Conservation (phyloP, 2,797 vertebrate species). For the Thunnus albacares region DNA sequence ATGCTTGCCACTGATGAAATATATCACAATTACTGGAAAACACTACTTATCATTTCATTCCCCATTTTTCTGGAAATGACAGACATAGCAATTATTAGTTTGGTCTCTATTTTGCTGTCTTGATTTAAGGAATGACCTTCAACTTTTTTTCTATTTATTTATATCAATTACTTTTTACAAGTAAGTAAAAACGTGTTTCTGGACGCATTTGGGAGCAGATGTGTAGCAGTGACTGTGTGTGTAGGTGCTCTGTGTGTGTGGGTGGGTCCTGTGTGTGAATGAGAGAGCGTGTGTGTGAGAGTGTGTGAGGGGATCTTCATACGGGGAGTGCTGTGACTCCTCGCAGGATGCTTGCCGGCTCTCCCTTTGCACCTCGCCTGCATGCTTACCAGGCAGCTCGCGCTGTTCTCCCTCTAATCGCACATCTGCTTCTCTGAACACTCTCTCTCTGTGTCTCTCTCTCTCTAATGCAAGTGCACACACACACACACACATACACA, state of each 20-base stretch:
- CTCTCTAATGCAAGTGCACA: conserved; percentile 23
- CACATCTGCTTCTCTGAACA: conserved; percentile 62
- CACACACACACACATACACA: not conserved
- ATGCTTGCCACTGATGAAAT: conserved; percentile 85
- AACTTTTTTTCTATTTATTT: conserved; percentile 69
- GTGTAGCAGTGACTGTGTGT: conserved; percentile 35
- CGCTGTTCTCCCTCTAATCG: conserved; percentile 66
- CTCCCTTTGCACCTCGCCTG: conserved; percentile 79
- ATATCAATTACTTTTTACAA: conserved; percentile 25
- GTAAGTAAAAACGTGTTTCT: conserved; percentile 13
- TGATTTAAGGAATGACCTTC: conserved; percentile 84
- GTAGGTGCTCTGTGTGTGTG: conserved; percentile 55
- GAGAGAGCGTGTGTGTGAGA: conserved; percentile 51
- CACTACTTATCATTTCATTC: conserved; percentile 84
- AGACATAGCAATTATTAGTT: conserved; percentile 76
- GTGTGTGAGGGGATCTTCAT: conserved; percentile 73
- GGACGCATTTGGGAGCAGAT: conserved; percentile 25
- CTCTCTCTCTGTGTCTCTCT: conserved; percentile 32
- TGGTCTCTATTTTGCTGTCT: conserved; percentile 62
- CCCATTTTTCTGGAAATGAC: conserved; percentile 78
- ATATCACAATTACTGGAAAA: conserved; percentile 87
- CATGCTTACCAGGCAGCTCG: conserved; percentile 65
- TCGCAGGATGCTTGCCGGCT: conserved; percentile 89
- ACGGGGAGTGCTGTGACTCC: conserved; percentile 78
- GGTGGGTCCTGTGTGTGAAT: conserved; percentile 54